Evolutionary conservation across 2,113 vertebrate genomes (phyloP).

Genomic region (Ariopsis seemanni): DNA sequence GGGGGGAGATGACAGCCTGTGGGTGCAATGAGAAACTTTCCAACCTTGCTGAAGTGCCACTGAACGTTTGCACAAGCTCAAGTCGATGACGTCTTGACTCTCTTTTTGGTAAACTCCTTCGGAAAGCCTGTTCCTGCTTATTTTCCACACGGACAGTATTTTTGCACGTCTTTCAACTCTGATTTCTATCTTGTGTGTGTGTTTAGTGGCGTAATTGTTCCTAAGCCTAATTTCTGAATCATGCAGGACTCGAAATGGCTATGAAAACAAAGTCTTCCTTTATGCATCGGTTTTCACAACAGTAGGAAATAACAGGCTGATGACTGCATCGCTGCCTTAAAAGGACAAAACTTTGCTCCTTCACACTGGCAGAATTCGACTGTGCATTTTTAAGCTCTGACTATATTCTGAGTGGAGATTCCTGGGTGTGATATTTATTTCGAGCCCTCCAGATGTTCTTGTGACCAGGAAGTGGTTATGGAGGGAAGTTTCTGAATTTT

Average conservation of each 20-base stretch:
- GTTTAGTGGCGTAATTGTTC: slow-evolving; percentile 14
- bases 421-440: slow-evolving; percentile 21
- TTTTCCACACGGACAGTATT: background rate
- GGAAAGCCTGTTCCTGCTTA: background rate
- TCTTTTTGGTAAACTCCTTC: background rate
- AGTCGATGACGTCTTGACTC: too few relatives aligned
- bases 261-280: slow-evolving; percentile 61
- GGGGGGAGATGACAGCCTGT: background rate
- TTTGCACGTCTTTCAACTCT: background rate
- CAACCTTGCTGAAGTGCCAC: background rate
- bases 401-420: slow-evolving; percentile 34
- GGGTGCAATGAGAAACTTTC: slow-evolving; percentile 2
- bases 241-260: slow-evolving; percentile 25
- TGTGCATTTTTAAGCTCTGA: slow-evolving; percentile 32
- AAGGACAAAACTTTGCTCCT: slow-evolving; percentile 65
- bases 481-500: slow-evolving; percentile 4
- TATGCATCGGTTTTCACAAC: slow-evolving; percentile 54
- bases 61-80: background rate
- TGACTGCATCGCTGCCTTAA: slow-evolving; percentile 67
- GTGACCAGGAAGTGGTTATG: slow-evolving; percentile 48
- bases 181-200: background rate
- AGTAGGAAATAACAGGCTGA: slow-evolving; percentile 62
- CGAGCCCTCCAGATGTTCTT: slow-evolving; percentile 29
- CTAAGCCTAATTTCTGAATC: slow-evolving; percentile 36
- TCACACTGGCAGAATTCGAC: background rate